These are phyloP conservation scores for Aphidius colemani DNA, from an alignment of 2,888 invertebrate species.

Conservation along the genomic window DNA sequence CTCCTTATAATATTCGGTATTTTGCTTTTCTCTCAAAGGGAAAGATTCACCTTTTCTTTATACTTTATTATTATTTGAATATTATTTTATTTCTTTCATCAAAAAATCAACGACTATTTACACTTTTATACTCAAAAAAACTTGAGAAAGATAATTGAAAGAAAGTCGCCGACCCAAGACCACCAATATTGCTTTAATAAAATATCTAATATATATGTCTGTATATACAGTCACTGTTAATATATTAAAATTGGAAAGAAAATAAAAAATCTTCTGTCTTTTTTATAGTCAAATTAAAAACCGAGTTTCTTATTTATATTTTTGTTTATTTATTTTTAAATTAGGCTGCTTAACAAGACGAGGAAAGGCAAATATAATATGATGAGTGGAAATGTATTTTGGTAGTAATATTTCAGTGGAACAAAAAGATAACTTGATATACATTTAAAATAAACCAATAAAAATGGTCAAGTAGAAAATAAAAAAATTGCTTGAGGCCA, in stretches of 20 bases:
- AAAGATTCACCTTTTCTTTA: conserved; percentile 11
- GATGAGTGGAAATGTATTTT: conserved; percentile 39
- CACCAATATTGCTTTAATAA: conserved; percentile 47
- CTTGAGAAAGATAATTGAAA: conserved; percentile 49
- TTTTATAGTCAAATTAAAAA: conserved; percentile 1
- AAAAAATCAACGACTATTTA: conserved; percentile 37
- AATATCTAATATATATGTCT: conserved; percentile 47
- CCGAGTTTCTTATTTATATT: neutral
- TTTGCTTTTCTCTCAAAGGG: neutral
- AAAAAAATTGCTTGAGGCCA: conserved; percentile 43
- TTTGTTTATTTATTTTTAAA: neutral
- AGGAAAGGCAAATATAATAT: conserved; percentile 32
- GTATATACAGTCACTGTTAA: conserved; percentile 20
- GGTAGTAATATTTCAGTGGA: conserved; percentile 33
- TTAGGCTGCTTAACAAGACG: conserved; percentile 36
- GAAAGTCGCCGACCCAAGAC: conserved; percentile 47
- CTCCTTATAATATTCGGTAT: conserved; percentile 41
- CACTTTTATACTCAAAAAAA: conserved; percentile 37
- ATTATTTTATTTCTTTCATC: neutral
- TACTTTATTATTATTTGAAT: conserved; percentile 13
- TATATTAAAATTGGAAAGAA: neutral
- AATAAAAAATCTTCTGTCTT: neutral
- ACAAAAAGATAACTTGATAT: no score
- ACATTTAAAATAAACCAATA: no score
- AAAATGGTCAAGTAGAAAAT: no score